Base-by-base conservation (phyloP, 2,888 invertebrate genomes). In the Cosmia pyralina region DNA sequence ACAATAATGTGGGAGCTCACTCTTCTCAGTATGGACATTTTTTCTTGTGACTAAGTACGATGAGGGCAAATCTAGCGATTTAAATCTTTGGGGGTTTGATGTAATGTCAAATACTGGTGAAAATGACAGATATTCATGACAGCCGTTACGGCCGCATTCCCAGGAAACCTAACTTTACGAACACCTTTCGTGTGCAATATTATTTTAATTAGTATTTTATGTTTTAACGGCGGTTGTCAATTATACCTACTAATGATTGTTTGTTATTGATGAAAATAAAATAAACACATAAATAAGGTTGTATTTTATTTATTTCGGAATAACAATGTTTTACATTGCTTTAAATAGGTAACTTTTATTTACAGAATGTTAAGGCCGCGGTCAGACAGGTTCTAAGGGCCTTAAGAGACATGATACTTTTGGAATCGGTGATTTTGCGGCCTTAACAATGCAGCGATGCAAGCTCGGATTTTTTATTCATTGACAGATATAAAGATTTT, bases 281-380 rank as follows among this genome's bases (percentile, higher is more conserved):
- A 55, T 3, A 1, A 63, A 41, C n/a, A 69, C n/a, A 10, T 13
- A 41, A 55, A 7, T 17, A 34, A 34, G 3, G 64, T 64, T 38
- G 55, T 48, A 15, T 75, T 13, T 62, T 41, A 55, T 73, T 73
- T 73, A 63, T 48, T 74, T 41, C 3, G 46, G 4, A 74, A 63
- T 38, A 46, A 28, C 55, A 73, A 75, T 41, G 7, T 63, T 55
- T 28, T 28, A 60, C 8, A 73, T 53, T 46, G 4, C 17, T 74
- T 41, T 13, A n/a, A 2, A 28, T 11, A 46, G 17, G 28, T 55
- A 41, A 75, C 19, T 28, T 63, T 55, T 55, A 64, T 73, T 73
- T 73, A 73, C 75, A 72, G 1, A 73, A 19, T 68, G 13, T 22
- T 38, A 60, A 19, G 17, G 13, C 3, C 19, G 7, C 8, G 5